phyloP scores from a whole-genome alignment of 2,888 invertebrate species.

The Lingula anatina region DNA sequence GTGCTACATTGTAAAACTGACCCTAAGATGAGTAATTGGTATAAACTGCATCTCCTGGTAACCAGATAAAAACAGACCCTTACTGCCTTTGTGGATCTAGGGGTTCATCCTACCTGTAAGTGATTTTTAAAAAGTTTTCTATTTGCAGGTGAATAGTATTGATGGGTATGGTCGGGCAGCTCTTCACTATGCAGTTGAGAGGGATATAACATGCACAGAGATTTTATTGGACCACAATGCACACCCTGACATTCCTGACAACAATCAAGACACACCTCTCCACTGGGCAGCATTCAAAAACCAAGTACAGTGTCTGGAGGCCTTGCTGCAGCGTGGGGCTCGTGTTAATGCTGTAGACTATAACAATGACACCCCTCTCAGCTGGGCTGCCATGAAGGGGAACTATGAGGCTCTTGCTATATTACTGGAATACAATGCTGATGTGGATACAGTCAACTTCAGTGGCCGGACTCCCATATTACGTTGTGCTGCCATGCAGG shows the following conservation, averaged over 20 bases:
- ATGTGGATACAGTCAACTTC: constrained; percentile 28
- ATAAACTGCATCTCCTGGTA: too few relatives aligned
- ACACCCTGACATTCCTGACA: constrained; percentile 32
- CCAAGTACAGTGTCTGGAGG: constrained; percentile 31
- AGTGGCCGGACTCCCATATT: constrained; percentile 35
- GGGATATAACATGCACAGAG: constrained; percentile 33
- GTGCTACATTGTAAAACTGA: too few relatives aligned
- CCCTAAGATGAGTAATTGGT: too few relatives aligned
- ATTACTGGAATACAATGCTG: constrained; percentile 46
- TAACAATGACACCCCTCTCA: constrained; percentile 44
- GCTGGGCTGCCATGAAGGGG: constrained; percentile 47
- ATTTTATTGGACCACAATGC: constrained; percentile 40
- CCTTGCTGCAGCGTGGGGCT: constrained; percentile 39
- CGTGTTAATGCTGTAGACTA: constrained; percentile 36
- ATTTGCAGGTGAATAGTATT: constrained; percentile 38
- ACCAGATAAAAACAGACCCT: too few relatives aligned
- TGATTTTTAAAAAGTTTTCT: too few relatives aligned
- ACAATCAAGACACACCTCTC: constrained; percentile 42
- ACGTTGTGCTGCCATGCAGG: constrained; percentile 31
- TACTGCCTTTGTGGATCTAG: too few relatives aligned
- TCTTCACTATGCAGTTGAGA: constrained; percentile 49
- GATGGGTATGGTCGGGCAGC: constrained; percentile 48
- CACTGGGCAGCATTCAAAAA: constrained; percentile 52
- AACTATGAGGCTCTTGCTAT: constrained; percentile 35
- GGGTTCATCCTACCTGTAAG: too few relatives aligned